A percentile compares a stretch with the other conserved stretches of the same genome.
Conservation (phyloP, 1,140 invertebrate genomes). For the Drosophila nannoptera region DNA sequence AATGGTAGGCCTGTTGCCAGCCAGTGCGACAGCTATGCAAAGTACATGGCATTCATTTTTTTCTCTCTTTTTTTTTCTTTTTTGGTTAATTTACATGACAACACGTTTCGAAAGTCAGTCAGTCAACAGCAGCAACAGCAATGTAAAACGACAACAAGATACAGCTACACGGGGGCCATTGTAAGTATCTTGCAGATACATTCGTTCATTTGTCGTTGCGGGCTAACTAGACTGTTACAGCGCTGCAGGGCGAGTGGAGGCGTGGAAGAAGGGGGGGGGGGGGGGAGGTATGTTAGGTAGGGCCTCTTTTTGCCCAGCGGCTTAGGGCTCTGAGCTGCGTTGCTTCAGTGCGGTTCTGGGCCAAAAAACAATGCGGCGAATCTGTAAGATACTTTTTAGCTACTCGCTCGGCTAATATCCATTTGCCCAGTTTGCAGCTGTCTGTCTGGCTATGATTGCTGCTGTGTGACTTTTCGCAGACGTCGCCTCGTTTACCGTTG, state of each 20-base stretch:
- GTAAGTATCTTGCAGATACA: slow-evolving; percentile 68
- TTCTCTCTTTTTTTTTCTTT: slow-evolving; percentile 16
- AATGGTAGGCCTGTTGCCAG: slow-evolving; percentile 12
- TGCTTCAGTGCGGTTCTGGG: slow-evolving; percentile 69
- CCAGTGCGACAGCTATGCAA: slow-evolving; percentile 43
- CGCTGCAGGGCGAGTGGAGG: slow-evolving; percentile 18
- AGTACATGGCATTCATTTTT: slow-evolving; percentile 44
- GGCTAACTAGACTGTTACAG: slow-evolving; percentile 76
- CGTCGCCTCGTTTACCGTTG: slow-evolving; percentile 50
- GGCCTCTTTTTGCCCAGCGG: slow-evolving; percentile 48
- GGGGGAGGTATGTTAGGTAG: slow-evolving; percentile 11
- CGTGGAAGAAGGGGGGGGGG: background rate
- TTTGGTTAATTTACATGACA: slow-evolving; percentile 76
- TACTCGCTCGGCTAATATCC: background rate
- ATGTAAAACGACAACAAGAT: slow-evolving; percentile 33
- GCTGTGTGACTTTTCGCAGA: slow-evolving; percentile 47
- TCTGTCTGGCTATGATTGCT: background rate
- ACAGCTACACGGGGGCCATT: slow-evolving; percentile 33
- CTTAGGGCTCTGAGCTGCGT: slow-evolving; percentile 14
- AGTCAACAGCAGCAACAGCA: slow-evolving; percentile 26
- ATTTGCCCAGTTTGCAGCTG: slow-evolving; percentile 22
- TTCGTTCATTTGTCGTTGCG: slow-evolving; percentile 62
- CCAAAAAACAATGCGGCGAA: slow-evolving; percentile 54
- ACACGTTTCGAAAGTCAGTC: slow-evolving; percentile 76
- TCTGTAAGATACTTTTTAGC: slow-evolving; percentile 36